Evolutionary conservation across 1,140 invertebrate genomes (phyloP).

Genomic region (Calliopsis andreniformis): DNA sequence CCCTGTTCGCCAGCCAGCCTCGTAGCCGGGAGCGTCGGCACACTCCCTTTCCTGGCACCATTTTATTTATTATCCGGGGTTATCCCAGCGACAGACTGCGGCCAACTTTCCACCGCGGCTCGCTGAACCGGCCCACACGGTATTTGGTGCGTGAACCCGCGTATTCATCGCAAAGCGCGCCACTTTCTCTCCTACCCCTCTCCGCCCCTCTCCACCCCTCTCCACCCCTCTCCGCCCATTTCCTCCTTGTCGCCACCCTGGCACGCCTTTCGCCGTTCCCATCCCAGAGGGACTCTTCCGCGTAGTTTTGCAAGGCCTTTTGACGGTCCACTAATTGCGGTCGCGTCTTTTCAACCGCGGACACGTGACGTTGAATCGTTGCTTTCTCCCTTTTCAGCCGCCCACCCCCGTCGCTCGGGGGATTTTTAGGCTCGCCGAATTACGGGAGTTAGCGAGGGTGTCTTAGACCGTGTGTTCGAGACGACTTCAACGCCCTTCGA

Average conservation of each 20-base stretch:
- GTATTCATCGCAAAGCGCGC: constrained; percentile 61
- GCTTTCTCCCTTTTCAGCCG: neutral
- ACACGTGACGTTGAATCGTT: constrained; percentile 28
- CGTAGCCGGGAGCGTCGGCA: constrained; percentile 43
- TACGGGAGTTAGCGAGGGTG: neutral
- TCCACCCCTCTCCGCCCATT: neutral
- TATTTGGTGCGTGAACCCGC: constrained; percentile 70
- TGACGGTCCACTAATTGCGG: constrained; percentile 54
- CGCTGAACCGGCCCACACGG: constrained; percentile 47
- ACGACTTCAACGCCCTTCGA: neutral
- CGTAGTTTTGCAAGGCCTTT: constrained; percentile 27
- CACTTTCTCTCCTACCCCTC: neutral
- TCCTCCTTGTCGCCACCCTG: no score
- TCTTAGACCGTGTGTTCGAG: no score
- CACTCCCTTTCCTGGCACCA: constrained; percentile 38
- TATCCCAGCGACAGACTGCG: constrained; percentile 51
- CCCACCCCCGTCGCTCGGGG: neutral
- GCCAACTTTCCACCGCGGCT: constrained; percentile 54
- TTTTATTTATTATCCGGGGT: constrained; percentile 74
- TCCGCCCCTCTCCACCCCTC: neutral
- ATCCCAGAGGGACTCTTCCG: neutral
- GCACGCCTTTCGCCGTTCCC: neutral
- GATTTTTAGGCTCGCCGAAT: neutral
- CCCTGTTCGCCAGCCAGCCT: neutral
- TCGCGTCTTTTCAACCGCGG: constrained; percentile 18